These are phyloP conservation scores for Psittacula derbiana DNA, from an alignment of 2,797 vertebrate genomes.

Conservation along the genomic window DNA sequence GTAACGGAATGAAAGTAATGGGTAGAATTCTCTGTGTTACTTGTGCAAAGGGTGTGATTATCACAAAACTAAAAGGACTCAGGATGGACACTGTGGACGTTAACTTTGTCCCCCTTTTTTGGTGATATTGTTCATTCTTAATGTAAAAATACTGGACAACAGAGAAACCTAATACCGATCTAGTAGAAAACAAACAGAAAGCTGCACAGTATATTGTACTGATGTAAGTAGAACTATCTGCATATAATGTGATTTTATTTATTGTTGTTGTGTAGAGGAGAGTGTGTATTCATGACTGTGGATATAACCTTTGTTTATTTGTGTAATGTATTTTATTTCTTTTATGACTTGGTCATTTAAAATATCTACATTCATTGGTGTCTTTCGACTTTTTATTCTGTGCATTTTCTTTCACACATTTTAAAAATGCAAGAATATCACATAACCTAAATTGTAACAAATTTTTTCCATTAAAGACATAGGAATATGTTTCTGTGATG, in stretches of 20 bases:
- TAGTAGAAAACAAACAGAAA: slow-evolving; percentile 50
- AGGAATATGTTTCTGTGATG: slow-evolving; percentile 15
- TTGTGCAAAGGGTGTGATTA: not conserved
- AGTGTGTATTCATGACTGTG: slow-evolving; percentile 79
- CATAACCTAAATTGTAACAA: slow-evolving; percentile 77
- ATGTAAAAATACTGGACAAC: slow-evolving; percentile 46
- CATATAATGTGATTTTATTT: slow-evolving; percentile 92
- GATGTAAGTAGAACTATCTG: slow-evolving; percentile 87
- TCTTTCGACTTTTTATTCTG: slow-evolving; percentile 73
- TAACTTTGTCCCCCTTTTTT: not conserved
- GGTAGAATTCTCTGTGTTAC: not conserved
- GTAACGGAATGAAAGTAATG: not conserved
- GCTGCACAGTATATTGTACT: slow-evolving; percentile 77
- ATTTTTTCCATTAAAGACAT: slow-evolving; percentile 81
- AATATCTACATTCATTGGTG: slow-evolving; percentile 71
- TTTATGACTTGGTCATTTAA: slow-evolving; percentile 67
- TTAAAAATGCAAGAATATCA: slow-evolving; percentile 72
- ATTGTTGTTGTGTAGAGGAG: slow-evolving; percentile 83
- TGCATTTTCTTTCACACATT: slow-evolving; percentile 79
- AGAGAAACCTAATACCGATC: slow-evolving; percentile 7
- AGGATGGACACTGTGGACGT: not conserved
- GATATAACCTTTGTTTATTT: slow-evolving; percentile 79
- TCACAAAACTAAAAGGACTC: slow-evolving; percentile 15
- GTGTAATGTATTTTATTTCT: slow-evolving; percentile 80
- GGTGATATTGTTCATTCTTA: not conserved